A percentile compares a stretch with the other conserved stretches of the same genome.
Evolutionary conservation across 1,140 invertebrate species (phyloP).

Genomic region (Megalonaias nervosa): DNA sequence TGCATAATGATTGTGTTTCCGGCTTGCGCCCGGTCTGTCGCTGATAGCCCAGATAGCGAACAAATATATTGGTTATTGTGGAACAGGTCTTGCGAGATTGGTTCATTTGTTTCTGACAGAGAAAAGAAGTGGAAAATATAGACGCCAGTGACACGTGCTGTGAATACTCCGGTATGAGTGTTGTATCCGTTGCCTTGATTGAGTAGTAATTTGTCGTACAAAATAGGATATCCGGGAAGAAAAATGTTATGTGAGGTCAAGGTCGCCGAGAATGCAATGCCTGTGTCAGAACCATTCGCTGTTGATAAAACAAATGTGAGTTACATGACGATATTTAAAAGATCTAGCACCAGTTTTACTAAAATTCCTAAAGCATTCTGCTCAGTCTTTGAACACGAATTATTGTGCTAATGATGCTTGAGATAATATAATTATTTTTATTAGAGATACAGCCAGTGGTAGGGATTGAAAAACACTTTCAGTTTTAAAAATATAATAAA

Average conservation of each 20-base stretch:
- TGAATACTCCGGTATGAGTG: slow-evolving; percentile 5
- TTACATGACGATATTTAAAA: too few species aligned
- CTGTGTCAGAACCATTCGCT: too few species aligned
- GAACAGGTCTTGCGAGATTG: slow-evolving; percentile 8
- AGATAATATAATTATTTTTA: too few species aligned
- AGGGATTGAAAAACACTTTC: too few species aligned
- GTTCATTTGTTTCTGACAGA: neutral
- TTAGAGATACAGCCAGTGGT: too few species aligned
- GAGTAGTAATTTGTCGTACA: slow-evolving; percentile 14
- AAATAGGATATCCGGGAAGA: neutral
- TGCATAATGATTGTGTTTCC: slow-evolving; percentile 21
- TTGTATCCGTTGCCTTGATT: slow-evolving; percentile 10
- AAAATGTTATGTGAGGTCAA: slow-evolving; percentile 10
- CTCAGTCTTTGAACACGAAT: too few species aligned
- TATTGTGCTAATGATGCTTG: too few species aligned
- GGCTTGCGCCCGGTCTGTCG: slow-evolving; percentile 9
- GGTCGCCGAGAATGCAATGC: slow-evolving; percentile 11
- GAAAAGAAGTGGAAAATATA: slow-evolving; percentile 26
- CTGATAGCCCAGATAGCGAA: slow-evolving; percentile 7
- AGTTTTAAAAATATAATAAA: neutral
- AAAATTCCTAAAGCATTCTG: too few species aligned
- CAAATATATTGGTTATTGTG: slow-evolving; percentile 17
- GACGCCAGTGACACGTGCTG: slow-evolving; percentile 5
- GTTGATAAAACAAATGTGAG: too few species aligned
- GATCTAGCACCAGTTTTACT: too few species aligned